Base-by-base conservation (phyloP, 2,113 vertebrate genomes). In the Platichthys stellatus region DNA sequence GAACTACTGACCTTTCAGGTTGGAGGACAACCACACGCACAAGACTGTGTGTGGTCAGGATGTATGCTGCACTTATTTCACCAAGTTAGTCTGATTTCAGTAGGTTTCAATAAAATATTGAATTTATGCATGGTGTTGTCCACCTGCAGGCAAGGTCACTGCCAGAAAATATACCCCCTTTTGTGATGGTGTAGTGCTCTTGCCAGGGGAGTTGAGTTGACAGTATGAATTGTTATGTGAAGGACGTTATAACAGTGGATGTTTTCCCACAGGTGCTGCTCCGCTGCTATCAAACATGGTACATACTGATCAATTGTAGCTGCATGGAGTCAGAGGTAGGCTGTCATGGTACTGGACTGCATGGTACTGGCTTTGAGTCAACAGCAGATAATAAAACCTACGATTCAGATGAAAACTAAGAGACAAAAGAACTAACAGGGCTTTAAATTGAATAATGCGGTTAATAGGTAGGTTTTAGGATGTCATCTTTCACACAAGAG, bases 71-170 rank as follows among this genome's bases (percentile, higher is more conserved):
- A 24, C 58, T 72, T 51, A 58, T 68, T 47, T 43, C 40, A 28
- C 15, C 31, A 43, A 35, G 21, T 57, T 21, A 2, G 17, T 72
- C 54, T 65, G 68, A 76, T 53, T 74, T 59, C 60, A 61, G 67
- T 63, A 81, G 74, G 62, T 79, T 58, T 1, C 28, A 35, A 57
- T 74, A 24, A 17, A 17, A 59, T 4, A 20, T 26, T 10, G 28
- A 70, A 65, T 74, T 60, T 54, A 74, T 64, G 74, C 58, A 58
- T 21, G 4, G 43, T 49, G 53, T n/a, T 74, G 4, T 68, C 76
- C 60, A 76, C 65, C 81, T 70, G 78, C 61, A 57, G 76, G 77
- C 78, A 86, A 77, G 78, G 74, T 84, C 74, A 72, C 64, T 63
- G 47, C 53, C 40, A 80, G 62, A 75, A 63, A 78, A 81, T 45